Base-by-base conservation (phyloP, 2,888 invertebrate species). In the Thysanoteuthis rhombus region DNA sequence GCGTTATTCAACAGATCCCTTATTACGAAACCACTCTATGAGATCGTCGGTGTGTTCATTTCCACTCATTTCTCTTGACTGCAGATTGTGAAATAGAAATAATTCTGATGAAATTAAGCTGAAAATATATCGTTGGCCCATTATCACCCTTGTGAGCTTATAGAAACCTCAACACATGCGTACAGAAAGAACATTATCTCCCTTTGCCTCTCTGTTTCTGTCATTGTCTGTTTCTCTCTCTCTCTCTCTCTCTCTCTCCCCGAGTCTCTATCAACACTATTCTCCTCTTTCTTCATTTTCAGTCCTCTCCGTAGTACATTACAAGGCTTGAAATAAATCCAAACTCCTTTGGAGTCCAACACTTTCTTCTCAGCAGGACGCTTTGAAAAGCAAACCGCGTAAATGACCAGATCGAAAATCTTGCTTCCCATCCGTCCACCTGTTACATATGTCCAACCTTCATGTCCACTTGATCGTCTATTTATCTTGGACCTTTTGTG, bases 401-500 rank as follows among this genome's bases (percentile, higher is more conserved):
- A 52, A 52, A 52, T 28, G 25, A 52, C 22, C 52, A 58, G 28
- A 5, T 8, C 75, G 0, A 12, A 52, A 52, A 52, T 5, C 22
- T 12, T 25, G 8, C n/a, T 75, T n/a, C n/a, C 75, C n/a, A 36
- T 75, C 75, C 75, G n/a, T n/a, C 75, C 75, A 75, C 75, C 75
- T 75, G 75, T 75, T 75, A 16, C n/a, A n/a, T 75, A n/a, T 36
- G 36, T 75, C 75, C n/a, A 75, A 16, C 75, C n/a, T 75, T 75
- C n/a, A 12, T 10, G n/a, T 75, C 12, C 75, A n/a, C n/a, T 75
- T 36, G 75, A 75, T 75, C 75, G n/a, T 75, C 75, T 75, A 75
- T 75, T 75, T 75, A 75, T 75, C 75, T 75, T 75, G n/a, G 75
- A 75, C 75, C 75, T 75, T 75, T 75, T 75, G n/a, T 75, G n/a